A percentile compares a stretch with the other conserved stretches of the same genome.
These are phyloP conservation scores for Branchipolynoe longqiensis DNA, from an alignment of 2,888 invertebrate genomes.

Conservation along the genomic window DNA sequence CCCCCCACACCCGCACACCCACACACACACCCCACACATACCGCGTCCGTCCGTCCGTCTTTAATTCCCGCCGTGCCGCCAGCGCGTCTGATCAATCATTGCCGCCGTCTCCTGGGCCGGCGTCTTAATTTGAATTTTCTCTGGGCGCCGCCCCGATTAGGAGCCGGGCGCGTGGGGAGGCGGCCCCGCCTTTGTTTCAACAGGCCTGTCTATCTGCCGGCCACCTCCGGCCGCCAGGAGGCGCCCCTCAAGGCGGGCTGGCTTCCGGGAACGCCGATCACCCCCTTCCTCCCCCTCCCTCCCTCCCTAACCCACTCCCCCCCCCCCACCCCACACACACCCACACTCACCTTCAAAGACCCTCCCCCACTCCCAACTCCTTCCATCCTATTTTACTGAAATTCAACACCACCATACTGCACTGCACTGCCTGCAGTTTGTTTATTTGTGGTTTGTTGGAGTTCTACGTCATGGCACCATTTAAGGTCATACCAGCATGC, in stretches of 20 bases:
- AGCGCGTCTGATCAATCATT: slow-evolving; percentile 46
- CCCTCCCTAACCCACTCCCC: not conserved
- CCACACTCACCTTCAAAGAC: not conserved
- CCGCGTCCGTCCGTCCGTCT: slow-evolving; percentile 19
- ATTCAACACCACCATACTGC: too few relatives aligned
- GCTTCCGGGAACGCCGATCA: not conserved
- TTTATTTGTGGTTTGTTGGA: too few relatives aligned
- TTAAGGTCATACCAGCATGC: too few relatives aligned
- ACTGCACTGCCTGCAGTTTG: too few relatives aligned
- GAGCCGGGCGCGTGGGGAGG: not conserved
- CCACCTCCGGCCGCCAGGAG: not conserved
- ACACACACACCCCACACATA: not conserved
- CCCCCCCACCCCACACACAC: not conserved
- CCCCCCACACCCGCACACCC: not conserved
- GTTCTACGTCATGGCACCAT: too few relatives aligned
- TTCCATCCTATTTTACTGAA: too few relatives aligned
- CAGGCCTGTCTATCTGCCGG: slow-evolving; percentile 48
- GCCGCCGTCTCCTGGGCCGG: slow-evolving; percentile 5
- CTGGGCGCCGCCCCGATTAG: slow-evolving; percentile 20
- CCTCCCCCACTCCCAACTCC: not conserved
- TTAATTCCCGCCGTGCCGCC: slow-evolving; percentile 41
- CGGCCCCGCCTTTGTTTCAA: slow-evolving; percentile 44
- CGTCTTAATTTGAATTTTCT: slow-evolving; percentile 55
- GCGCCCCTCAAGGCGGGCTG: not conserved
- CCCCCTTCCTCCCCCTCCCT: not conserved